Conservation (phyloP, 1,140 invertebrate genomes). For the Pseudachorutes palmiensis region DNA sequence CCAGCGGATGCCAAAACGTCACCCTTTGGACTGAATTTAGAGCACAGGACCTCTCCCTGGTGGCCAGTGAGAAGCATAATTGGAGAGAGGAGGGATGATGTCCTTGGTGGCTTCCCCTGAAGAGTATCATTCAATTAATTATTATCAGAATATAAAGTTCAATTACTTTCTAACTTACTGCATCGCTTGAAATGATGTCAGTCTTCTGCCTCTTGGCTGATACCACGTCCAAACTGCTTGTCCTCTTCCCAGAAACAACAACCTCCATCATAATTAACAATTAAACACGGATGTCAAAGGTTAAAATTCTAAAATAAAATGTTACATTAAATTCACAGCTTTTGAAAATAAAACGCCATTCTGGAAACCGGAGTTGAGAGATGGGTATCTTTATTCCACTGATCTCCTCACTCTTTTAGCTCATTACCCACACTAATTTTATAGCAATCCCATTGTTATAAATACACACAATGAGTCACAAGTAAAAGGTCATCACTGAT, state of each 20-base stretch:
- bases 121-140: neutral
- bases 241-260: slow-evolving; percentile 15
- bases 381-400: too few species aligned
- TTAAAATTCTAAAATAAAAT: too few species aligned
- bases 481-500: too few species aligned
- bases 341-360: too few species aligned
- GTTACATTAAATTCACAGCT: too few species aligned
- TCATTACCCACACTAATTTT: too few species aligned
- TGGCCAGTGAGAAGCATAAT: slow-evolving; percentile 97
- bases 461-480: too few species aligned
- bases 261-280: slow-evolving; percentile 2
- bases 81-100: slow-evolving; percentile 80
- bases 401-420: too few species aligned
- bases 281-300: too few species aligned
- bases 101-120: slow-evolving; percentile 47
- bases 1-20: slow-evolving; percentile 86
- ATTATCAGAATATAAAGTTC: neutral
- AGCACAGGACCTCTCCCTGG: slow-evolving; percentile 87
- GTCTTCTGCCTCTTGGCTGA: slow-evolving; percentile 29
- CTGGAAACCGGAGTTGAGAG: too few species aligned
- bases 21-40: slow-evolving; percentile 94
- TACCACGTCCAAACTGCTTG: slow-evolving; percentile 29
- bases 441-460: too few species aligned
- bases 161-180: too few species aligned
- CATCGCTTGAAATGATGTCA: slow-evolving; percentile 27